Percentiles rank a stretch among this genome's conserved stretches.
Conservation (phyloP, 2,113 vertebrate species). For the western clawed frog (Xenopus tropicalis) region UCB_Xtro_10.0 CM004443.2:64726501-64727000, state of each 20-base stretch:
- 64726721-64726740: neutral
- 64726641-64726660: slow-evolving; percentile 1
- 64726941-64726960: too few relatives aligned
- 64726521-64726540: too few relatives aligned
- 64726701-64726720: neutral
- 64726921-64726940: too few relatives aligned
- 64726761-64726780: slow-evolving; percentile 20
- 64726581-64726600: neutral
- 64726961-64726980: too few relatives aligned
- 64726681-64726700: slow-evolving; percentile 16
- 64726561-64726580: neutral
- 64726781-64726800: slow-evolving; percentile 8
- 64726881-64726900: too few relatives aligned
- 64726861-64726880: slow-evolving; percentile 3
- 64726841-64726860: slow-evolving; percentile 4
- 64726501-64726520: too few relatives aligned
- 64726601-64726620: slow-evolving; percentile 1
- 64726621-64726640: neutral
- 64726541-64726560: too few relatives aligned
- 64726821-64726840: neutral
- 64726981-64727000: too few relatives aligned
- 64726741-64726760: slow-evolving; percentile 10
- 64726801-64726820: slow-evolving; percentile 10
- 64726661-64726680: neutral
- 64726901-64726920: too few relatives aligned